A percentile compares a stretch with the other conserved stretches of the same genome.
phyloP scores from a whole-genome alignment of 1,140 invertebrate genomes.

The Tigriopus japonicus region DNA sequence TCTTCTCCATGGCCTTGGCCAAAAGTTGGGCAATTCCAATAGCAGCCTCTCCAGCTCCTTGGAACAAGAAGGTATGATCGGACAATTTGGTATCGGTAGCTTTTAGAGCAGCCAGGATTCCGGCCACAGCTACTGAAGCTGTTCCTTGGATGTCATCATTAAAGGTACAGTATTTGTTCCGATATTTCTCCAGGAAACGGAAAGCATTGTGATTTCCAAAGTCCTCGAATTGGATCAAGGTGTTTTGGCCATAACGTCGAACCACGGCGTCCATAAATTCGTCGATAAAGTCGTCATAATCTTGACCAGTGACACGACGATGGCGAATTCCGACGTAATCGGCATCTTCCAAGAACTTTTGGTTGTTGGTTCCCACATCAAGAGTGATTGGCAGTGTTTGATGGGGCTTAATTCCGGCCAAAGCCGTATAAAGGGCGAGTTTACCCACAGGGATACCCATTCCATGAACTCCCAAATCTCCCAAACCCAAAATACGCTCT shows the following conservation, averaged over 20 bases:
- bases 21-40: slow-evolving; percentile 73
- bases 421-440: slow-evolving; percentile 70
- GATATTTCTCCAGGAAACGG: slow-evolving; percentile 58
- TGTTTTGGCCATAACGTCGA: slow-evolving; percentile 70
- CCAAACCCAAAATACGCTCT: slow-evolving; percentile 78
- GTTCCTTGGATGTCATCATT: slow-evolving; percentile 97
- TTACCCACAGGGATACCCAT: slow-evolving; percentile 94
- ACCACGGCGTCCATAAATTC: slow-evolving; percentile 95
- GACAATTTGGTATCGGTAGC: slow-evolving; percentile 54
- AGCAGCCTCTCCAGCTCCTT: slow-evolving; percentile 80
- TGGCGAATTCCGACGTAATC: slow-evolving; percentile 85
- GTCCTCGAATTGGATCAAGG: slow-evolving; percentile 86
- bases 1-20: slow-evolving; percentile 56
- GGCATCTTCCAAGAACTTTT: slow-evolving; percentile 73
- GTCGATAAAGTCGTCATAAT: slow-evolving; percentile 88
- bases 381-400: slow-evolving; percentile 76
- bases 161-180: slow-evolving; percentile 72
- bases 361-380: slow-evolving; percentile 79
- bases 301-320: slow-evolving; percentile 56
- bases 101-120: slow-evolving; percentile 57
- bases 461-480: slow-evolving; percentile 80
- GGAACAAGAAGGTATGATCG: slow-evolving; percentile 68
- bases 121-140: slow-evolving; percentile 75
- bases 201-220: slow-evolving; percentile 88
- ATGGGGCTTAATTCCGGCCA: slow-evolving; percentile 81